Conservation (phyloP, 2,888 invertebrate species). For the Phyto melanocephala region DNA sequence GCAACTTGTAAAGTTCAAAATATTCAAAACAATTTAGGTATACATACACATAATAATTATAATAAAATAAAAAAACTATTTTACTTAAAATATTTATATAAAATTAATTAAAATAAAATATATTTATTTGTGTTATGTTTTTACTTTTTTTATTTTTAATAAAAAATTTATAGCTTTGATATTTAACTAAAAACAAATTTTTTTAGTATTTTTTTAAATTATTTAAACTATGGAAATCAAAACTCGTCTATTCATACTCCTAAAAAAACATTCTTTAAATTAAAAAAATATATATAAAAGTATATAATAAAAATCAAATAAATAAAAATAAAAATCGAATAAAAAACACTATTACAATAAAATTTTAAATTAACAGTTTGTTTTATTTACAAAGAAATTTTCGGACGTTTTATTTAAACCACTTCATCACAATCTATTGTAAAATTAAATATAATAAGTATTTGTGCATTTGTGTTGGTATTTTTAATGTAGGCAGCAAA, state of each 20-base stretch:
- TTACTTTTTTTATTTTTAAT: neutral
- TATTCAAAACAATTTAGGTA: constrained; percentile 6
- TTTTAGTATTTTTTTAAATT: too few relatives aligned
- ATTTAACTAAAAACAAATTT: neutral
- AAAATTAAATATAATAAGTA: too few relatives aligned
- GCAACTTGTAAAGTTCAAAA: constrained; percentile 56
- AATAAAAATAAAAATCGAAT: constrained; percentile 6
- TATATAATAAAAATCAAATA: constrained; percentile 7
- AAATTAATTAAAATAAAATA: constrained; percentile 41
- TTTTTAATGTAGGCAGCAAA: too few relatives aligned
- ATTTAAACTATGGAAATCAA: constrained; percentile 20
- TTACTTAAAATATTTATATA: constrained; percentile 51
- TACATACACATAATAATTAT: neutral
- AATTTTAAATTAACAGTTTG: constrained; percentile 3
- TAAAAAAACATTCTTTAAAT: neutral
- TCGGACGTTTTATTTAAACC: too few relatives aligned
- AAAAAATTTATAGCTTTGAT: neutral
- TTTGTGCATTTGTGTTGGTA: too few relatives aligned
- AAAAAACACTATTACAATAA: neutral
- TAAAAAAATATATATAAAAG: constrained; percentile 9
- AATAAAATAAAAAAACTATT: constrained; percentile 23
- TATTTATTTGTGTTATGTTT: neutral
- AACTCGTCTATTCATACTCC: neutral
- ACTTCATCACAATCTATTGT: too few relatives aligned
- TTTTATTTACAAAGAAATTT: constrained; percentile 6